phyloP scores from a whole-genome alignment of 2,888 invertebrate genomes.

The Catocala sponsa region DNA sequence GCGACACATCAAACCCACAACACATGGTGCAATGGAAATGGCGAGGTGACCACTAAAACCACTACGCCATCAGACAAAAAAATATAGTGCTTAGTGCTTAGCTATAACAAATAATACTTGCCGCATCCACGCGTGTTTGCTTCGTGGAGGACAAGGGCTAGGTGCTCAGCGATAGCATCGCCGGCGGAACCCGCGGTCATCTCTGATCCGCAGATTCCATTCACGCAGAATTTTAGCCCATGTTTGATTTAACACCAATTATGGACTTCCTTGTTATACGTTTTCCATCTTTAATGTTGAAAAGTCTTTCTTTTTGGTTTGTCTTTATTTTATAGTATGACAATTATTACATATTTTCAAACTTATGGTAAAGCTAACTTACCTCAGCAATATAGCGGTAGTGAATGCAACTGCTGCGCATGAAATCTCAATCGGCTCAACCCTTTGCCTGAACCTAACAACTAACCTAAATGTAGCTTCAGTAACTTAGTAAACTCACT shows the following conservation, averaged over 20 bases:
- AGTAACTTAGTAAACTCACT: too few species aligned
- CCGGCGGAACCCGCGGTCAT: constrained; percentile 82
- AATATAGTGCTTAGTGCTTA: not conserved
- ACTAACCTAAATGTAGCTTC: too few species aligned
- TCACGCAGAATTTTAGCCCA: constrained; percentile 84
- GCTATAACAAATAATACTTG: constrained; percentile 9
- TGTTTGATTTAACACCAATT: constrained; percentile 88
- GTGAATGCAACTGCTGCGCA: too few species aligned
- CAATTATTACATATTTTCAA: too few species aligned
- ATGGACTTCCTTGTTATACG: constrained; percentile 83
- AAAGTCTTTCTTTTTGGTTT: constrained; percentile 7
- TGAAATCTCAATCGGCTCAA: too few species aligned
- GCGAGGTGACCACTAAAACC: too few species aligned
- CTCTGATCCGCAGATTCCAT: constrained; percentile 85
- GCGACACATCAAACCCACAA: too few species aligned
- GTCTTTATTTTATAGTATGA: not conserved
- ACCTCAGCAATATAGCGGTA: too few species aligned
- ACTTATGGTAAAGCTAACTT: too few species aligned
- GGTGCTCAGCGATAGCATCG: constrained; percentile 84
- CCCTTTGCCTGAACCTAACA: too few species aligned
- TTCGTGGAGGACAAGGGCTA: constrained; percentile 64
- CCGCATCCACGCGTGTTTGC: constrained; percentile 40
- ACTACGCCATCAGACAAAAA: too few species aligned
- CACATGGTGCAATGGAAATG: too few species aligned
- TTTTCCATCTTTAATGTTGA: constrained; percentile 43